Base-by-base conservation (phyloP, 2,888 invertebrate species). In the Eucera pruinosa region DNA sequence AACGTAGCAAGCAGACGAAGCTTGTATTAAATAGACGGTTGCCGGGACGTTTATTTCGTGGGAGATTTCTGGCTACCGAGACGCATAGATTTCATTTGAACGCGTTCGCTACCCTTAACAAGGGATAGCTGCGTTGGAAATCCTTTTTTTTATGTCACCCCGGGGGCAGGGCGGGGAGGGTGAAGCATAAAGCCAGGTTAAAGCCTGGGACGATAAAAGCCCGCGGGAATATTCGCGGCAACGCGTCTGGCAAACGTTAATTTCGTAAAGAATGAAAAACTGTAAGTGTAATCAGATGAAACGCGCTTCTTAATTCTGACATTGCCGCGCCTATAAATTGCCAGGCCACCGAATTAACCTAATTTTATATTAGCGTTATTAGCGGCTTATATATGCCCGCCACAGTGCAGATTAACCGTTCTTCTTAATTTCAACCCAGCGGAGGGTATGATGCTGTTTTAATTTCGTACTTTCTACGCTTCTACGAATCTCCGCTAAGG, bases 241-340 rank as follows among this genome's bases (percentile, higher is more conserved):
- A 27, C 23, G 36, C n/a, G 52, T 18, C 71, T 58, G 43, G 52
- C 2, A 36, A 60, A 61, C 52, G 72, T 72, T 74, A 72, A 74
- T 74, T 74, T 55, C 48, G 57, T 27, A 62, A 48, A 55, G 62
- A 57, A 72, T 72, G 72, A 74, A 72, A 74, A 62, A 72, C 55
- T 48, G 62, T 57, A 36, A 43, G 33, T 27, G 36, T 64, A 64
- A 74, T 73, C 64, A 36, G 30, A 18, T 36, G 64, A 43, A 72
- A 64, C 64, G 43, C 20, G 50, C 18, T 50, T 55, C 73, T 74
- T 74, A 74, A 62, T 62, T 74, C 57, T 52, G 62, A 50, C 73
- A 57, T 62, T 27, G 62, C 73, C 23, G 33, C 72, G 2, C 23
- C 23, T 27, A 50, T 72, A 62, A 72, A 72, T 62, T 71, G 18